A percentile compares a stretch with the other conserved stretches of the same genome.
Conservation (phyloP, 2,113 vertebrate species). For the Chaetodon auriga region DNA sequence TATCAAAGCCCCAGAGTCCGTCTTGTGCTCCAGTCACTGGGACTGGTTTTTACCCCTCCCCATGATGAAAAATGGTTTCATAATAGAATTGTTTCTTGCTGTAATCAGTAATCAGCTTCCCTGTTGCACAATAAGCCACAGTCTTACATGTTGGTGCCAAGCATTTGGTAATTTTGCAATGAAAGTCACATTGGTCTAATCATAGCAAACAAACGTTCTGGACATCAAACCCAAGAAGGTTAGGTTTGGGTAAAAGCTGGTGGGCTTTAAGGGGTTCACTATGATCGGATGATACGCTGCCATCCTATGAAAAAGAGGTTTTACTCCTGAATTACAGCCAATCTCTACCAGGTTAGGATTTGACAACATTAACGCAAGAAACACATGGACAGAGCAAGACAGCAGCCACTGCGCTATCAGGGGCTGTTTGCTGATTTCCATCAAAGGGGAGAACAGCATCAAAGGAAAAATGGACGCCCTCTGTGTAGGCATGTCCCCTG, state of each 20-base stretch:
- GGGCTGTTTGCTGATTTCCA: conserved; percentile 61
- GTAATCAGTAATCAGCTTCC: conserved; percentile 50
- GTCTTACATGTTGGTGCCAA: conserved; percentile 10
- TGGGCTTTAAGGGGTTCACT: no score
- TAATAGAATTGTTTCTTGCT: conserved; percentile 37
- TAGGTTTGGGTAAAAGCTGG: no score
- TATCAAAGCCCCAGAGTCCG: conserved; percentile 42
- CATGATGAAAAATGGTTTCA: conserved; percentile 40
- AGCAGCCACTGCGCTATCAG: conserved; percentile 36
- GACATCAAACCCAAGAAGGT: no score
- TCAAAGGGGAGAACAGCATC: conserved; percentile 65
- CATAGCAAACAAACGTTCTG: no score
- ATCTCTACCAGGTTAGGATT: conserved; percentile 11
- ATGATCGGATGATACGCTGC: no score
- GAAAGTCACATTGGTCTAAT: conserved; percentile 4
- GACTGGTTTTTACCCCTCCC: conserved; percentile 22
- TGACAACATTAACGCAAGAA: conserved; percentile 55
- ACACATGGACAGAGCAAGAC: conserved; percentile 12
- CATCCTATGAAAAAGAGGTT: no score
- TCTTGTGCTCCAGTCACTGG: conserved; percentile 24
- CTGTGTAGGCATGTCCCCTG: conserved; percentile 32
- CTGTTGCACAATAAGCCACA: conserved; percentile 22
- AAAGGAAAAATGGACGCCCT: conserved; percentile 49
- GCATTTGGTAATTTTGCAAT: conserved; percentile 10
- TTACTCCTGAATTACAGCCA: conserved; percentile 12